phyloP scores from a whole-genome alignment of 2,888 invertebrate species.

The Drosophila percnosoma region DNA sequence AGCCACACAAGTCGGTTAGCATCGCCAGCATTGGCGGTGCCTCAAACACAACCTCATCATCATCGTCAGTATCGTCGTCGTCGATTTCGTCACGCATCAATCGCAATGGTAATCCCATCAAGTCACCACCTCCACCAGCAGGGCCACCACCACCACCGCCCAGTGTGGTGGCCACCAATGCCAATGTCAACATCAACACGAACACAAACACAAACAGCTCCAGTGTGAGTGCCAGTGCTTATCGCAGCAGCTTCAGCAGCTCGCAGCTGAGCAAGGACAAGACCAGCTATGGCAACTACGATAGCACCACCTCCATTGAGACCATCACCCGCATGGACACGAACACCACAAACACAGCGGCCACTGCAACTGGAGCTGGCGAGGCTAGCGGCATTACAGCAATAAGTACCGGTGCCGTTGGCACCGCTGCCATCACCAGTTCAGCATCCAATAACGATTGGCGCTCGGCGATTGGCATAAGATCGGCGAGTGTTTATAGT shows the following conservation, averaged over 20 bases:
- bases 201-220: constrained; percentile 45
- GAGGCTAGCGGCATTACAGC: constrained; percentile 66
- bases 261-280: constrained; percentile 66
- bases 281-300: constrained; percentile 76
- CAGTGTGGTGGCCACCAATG: constrained; percentile 36
- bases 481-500: constrained; percentile 83
- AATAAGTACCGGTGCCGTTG: constrained; percentile 60
- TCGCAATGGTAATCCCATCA: constrained; percentile 78
- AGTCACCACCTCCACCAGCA: constrained; percentile 80
- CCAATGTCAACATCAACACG: constrained; percentile 51
- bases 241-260: constrained; percentile 76
- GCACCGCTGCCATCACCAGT: constrained; percentile 57
- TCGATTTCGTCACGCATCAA: constrained; percentile 82
- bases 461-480: constrained; percentile 71
- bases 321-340: constrained; percentile 83
- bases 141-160: constrained; percentile 82
- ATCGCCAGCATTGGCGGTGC: constrained; percentile 60
- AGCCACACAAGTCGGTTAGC: constrained; percentile 66
- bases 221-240: constrained; percentile 64
- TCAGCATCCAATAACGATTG: constrained; percentile 71
- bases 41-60: constrained; percentile 75
- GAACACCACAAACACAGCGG: constrained; percentile 74
- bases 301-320: constrained; percentile 80
- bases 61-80: constrained; percentile 80
- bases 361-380: constrained; percentile 61